Percentiles rank a stretch among this genome's conserved stretches.
Evolutionary conservation across 2,888 invertebrate species (phyloP).

Genomic region (Torymus texanus): DNA sequence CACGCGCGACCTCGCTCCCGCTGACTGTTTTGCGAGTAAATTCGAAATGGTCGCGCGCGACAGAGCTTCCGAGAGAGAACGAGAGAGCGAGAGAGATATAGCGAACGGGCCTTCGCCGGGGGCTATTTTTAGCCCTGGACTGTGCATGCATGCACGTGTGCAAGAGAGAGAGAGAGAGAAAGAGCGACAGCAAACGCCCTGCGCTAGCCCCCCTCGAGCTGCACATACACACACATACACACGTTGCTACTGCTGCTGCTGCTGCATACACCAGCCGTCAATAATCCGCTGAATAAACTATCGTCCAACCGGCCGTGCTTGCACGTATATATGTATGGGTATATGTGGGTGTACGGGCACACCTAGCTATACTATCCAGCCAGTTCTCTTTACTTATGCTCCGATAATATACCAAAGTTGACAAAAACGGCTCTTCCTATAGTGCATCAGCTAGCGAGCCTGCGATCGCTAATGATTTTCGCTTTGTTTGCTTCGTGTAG

Average conservation of each 20-base stretch:
- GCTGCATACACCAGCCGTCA: conserved; percentile 69
- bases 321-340: conserved; percentile 51
- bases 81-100: conserved; percentile 27
- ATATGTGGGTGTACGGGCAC: conserved; percentile 59
- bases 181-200: neutral
- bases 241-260: conserved; percentile 37
- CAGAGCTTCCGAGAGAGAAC: conserved; percentile 29
- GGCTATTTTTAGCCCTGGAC: conserved; percentile 70
- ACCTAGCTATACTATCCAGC: conserved; percentile 47
- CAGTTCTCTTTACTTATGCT: conserved; percentile 54
- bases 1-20: conserved; percentile 32
- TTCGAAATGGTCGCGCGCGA: conserved; percentile 52
- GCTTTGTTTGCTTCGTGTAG: too few species aligned
- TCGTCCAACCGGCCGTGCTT: conserved; percentile 71
- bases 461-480: too few species aligned
- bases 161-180: too few species aligned
- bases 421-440: neutral
- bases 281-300: conserved; percentile 75
- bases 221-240: conserved; percentile 64
- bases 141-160: conserved; percentile 48
- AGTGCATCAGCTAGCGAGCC: neutral
- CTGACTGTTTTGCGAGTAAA: conserved; percentile 49
- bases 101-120: conserved; percentile 67
- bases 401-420: conserved; percentile 17
- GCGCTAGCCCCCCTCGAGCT: conserved; percentile 50